phyloP scores from a whole-genome alignment of 2,797 vertebrate genomes.

The Nyctibius grandis region DNA sequence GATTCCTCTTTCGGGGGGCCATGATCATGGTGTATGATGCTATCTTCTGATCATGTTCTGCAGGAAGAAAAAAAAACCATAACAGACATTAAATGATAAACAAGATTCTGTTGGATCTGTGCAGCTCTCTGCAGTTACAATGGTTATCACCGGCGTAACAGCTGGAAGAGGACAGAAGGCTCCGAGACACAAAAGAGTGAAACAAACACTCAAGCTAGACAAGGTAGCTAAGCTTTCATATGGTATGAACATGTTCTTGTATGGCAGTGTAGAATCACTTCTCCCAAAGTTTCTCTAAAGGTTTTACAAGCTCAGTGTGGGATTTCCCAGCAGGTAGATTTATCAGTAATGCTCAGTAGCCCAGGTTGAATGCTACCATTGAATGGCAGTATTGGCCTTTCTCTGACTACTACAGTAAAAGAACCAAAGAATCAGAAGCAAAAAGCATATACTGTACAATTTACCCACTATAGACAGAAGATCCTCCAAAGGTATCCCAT shows the following conservation, averaged over 20 bases:
- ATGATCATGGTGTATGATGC: conserved; percentile 80
- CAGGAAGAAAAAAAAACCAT: not conserved
- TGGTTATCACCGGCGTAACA: not conserved
- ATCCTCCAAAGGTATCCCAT: not conserved
- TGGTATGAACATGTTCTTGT: not conserved
- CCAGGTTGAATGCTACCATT: not conserved
- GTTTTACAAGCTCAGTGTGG: not conserved
- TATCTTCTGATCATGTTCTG: conserved; percentile 93
- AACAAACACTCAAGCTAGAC: not conserved
- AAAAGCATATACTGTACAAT: not conserved
- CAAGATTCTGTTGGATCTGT: not conserved
- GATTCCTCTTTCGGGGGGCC: conserved; percentile 93
- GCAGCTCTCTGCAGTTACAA: not conserved
- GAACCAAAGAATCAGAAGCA: not conserved
- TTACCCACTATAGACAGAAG: not conserved
- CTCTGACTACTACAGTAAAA: not conserved
- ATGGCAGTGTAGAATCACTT: not conserved
- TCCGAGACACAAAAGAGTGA: not conserved
- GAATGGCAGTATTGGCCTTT: not conserved
- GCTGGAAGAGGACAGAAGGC: not conserved
- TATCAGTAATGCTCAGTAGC: not conserved
- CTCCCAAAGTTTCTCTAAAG: not conserved
- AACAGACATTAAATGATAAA: not conserved
- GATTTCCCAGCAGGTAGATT: not conserved
- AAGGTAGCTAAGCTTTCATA: not conserved